These are phyloP conservation scores for Xestia rhomboidea DNA, from an alignment of 2,888 invertebrate species.

Conservation along the genomic window DNA sequence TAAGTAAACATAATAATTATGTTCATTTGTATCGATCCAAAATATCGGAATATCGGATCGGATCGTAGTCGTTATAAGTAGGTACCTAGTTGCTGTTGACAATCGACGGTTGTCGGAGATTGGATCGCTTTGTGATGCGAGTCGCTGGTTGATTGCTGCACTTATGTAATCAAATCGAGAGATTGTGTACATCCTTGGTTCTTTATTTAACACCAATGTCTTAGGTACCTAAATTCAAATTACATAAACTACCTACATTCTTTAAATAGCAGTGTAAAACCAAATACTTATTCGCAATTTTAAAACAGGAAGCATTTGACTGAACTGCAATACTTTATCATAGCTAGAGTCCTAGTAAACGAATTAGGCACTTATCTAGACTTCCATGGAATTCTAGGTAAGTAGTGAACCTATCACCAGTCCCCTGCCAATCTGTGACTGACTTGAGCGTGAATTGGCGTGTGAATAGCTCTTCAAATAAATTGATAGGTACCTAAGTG, in stretches of 20 bases:
- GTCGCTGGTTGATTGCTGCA: constrained; percentile 4
- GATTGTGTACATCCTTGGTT: constrained; percentile 17
- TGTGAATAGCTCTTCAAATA: not conserved
- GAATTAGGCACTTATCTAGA: not conserved
- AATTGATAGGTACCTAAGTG: not conserved
- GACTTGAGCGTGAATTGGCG: not conserved
- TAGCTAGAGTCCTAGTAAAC: not conserved
- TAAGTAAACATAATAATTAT: no score
- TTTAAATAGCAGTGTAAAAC: not conserved
- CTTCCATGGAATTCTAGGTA: not conserved
- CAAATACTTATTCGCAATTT: no score
- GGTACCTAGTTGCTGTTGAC: constrained; percentile 22
- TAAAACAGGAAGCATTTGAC: no score
- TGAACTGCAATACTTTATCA: not conserved
- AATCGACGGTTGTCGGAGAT: constrained; percentile 24
- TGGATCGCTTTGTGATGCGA: constrained; percentile 26
- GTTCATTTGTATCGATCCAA: not conserved
- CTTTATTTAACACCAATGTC: not conserved
- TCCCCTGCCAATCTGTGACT: no score
- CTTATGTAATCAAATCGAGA: constrained; percentile 16
- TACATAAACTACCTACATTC: not conserved
- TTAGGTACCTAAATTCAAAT: not conserved
- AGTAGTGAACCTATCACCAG: not conserved
- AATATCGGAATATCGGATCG: not conserved
- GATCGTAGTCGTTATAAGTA: no score